These are phyloP conservation scores for Cerastoderma edule DNA, from an alignment of 2,888 invertebrate genomes.

Conservation along the genomic window DNA sequence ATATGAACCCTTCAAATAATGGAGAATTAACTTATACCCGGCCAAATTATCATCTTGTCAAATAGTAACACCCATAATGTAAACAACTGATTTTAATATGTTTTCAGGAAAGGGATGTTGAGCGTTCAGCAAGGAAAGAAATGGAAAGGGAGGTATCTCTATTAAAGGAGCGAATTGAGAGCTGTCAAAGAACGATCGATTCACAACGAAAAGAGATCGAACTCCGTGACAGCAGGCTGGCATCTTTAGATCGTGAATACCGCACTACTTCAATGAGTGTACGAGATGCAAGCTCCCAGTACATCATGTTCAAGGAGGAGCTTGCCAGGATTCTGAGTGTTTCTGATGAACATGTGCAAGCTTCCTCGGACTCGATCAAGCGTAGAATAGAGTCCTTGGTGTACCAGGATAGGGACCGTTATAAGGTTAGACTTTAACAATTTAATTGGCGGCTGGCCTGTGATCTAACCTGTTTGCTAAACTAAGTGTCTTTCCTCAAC, in stretches of 20 bases:
- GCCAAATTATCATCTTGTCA: no score
- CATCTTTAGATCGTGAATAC: slow-evolving; percentile 66
- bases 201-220: slow-evolving; percentile 75
- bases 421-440: slow-evolving; percentile 71
- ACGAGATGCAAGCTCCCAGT: slow-evolving; percentile 67
- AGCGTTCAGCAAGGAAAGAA: slow-evolving; percentile 71
- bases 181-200: slow-evolving; percentile 74
- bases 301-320: slow-evolving; percentile 77
- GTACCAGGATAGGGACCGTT: slow-evolving; percentile 70
- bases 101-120: slow-evolving; percentile 77
- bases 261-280: slow-evolving; percentile 64
- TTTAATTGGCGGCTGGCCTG: no score
- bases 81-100: no score
- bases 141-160: slow-evolving; percentile 76
- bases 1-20: no score
- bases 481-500: no score
- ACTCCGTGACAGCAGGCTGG: slow-evolving; percentile 69
- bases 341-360: slow-evolving; percentile 62
- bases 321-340: slow-evolving; percentile 77
- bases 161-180: slow-evolving; percentile 76
- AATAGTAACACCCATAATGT: no score
- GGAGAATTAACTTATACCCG: no score
- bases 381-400: slow-evolving; percentile 71
- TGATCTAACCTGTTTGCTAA: no score
- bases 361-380: slow-evolving; percentile 78